These are phyloP conservation scores for Cryptosula pallasiana DNA, from an alignment of 2,888 invertebrate genomes.

Conservation along the genomic window DNA sequence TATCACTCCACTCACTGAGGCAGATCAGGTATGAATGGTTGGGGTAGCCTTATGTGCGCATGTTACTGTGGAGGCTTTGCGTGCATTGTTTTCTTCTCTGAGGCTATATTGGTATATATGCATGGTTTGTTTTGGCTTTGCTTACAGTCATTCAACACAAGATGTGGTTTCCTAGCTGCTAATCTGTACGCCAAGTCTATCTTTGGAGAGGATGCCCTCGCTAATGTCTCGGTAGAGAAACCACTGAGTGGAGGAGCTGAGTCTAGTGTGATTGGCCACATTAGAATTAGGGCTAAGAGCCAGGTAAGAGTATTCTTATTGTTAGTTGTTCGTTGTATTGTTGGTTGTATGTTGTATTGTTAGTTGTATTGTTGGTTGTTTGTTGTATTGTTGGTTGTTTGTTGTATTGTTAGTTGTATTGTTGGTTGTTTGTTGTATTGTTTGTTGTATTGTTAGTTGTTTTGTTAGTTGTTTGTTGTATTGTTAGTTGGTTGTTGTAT, in stretches of 20 bases:
- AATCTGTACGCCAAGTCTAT: conserved; percentile 98
- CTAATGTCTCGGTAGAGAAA: conserved; percentile 97
- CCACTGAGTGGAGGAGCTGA: conserved; percentile 55
- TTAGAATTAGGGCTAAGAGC: conserved; percentile 95
- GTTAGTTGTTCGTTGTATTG: not conserved
- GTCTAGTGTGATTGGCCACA: conserved; percentile 90
- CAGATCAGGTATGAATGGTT: not conserved
- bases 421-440: no score
- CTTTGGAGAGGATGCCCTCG: conserved; percentile 92
- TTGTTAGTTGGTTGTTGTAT: no score
- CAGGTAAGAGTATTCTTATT: conserved; percentile 62
- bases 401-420: no score
- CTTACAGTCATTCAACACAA: conserved; percentile 77
- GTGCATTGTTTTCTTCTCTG: no score
- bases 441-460: no score
- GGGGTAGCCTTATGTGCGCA: not conserved
- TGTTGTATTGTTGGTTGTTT: no score
- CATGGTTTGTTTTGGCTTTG: no score
- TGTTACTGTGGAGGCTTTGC: no score
- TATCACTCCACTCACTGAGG: conserved; percentile 67
- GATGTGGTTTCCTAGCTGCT: conserved; percentile 99
- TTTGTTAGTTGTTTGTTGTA: no score
- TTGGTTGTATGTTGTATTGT: not conserved
- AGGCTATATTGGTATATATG: no score
- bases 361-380: not conserved